Percentiles rank a stretch among this genome's conserved stretches.
Evolutionary conservation across 2,797 vertebrate species (phyloP).

Genomic region (Simalia tracyae): DNA sequence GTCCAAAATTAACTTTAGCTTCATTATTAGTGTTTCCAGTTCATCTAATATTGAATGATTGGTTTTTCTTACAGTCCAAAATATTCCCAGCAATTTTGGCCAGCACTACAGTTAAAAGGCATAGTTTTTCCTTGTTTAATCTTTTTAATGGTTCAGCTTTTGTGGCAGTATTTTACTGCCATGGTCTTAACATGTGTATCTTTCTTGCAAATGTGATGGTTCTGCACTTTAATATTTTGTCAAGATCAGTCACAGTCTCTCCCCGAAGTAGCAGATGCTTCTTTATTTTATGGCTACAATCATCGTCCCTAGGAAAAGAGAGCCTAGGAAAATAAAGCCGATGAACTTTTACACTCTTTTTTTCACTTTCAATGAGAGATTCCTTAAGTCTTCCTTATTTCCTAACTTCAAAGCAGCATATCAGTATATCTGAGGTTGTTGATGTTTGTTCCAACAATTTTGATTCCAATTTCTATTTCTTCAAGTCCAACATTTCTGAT

Average conservation of each 20-base stretch:
- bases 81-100: not conserved
- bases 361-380: not conserved
- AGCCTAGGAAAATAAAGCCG: not conserved
- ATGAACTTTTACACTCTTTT: not conserved
- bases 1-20: not conserved
- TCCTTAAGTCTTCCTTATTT: not conserved
- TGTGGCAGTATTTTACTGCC: not conserved
- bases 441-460: not conserved
- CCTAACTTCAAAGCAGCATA: not conserved
- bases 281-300: not conserved
- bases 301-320: not conserved
- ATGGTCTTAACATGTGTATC: not conserved
- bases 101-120: not conserved
- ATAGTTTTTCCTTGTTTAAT: not conserved
- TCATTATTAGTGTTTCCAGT: not conserved
- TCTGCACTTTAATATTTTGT: not conserved
- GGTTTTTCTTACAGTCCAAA: not conserved
- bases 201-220: not conserved
- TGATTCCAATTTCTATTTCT: not conserved
- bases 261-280: not conserved
- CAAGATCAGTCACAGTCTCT: not conserved
- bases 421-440: not conserved
- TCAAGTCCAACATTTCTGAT: not conserved
- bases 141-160: not conserved
- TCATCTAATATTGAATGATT: not conserved